Evolutionary conservation across 1,140 invertebrate genomes (phyloP).

Genomic region (Lepidurus packardi): DNA sequence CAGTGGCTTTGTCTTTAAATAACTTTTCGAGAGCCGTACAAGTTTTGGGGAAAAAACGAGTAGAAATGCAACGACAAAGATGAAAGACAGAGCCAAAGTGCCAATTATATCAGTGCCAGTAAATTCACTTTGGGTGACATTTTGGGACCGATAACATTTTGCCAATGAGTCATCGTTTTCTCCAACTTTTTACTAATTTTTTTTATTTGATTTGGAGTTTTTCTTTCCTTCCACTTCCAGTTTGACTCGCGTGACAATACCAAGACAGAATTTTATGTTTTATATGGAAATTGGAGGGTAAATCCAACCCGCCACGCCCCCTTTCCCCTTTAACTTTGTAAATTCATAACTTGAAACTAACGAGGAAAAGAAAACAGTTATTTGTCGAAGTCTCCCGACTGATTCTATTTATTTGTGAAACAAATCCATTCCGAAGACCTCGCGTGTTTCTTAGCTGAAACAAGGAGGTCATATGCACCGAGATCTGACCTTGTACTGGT

Average conservation of each 20-base stretch:
- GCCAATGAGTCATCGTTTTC: not conserved
- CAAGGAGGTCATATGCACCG: not conserved
- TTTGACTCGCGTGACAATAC: conserved; percentile 10
- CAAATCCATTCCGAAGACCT: not conserved
- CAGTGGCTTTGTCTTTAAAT: not conserved
- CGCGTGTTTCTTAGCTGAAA: not conserved
- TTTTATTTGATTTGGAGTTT: not conserved
- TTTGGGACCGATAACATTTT: not conserved
- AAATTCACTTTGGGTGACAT: not conserved
- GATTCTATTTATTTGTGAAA: conserved; percentile 11
- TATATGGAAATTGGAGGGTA: not conserved
- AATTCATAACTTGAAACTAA: not conserved
- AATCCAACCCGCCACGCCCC: not conserved
- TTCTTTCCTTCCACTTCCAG: not conserved
- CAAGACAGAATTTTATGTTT: not conserved
- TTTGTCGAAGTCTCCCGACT: conserved; percentile 1
- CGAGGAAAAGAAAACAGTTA: not conserved
- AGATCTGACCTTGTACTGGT: conserved; percentile 13
- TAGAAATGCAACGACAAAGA: not conserved
- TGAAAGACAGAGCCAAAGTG: not conserved
- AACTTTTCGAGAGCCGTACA: not conserved
- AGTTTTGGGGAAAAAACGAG: not conserved
- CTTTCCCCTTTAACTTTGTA: not conserved
- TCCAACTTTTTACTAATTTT: not conserved
- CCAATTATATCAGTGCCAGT: conserved; percentile 18